Evolutionary conservation across 64 coral and sea anemone species (phyloP).

Genomic region (Montipora sp.): DNA sequence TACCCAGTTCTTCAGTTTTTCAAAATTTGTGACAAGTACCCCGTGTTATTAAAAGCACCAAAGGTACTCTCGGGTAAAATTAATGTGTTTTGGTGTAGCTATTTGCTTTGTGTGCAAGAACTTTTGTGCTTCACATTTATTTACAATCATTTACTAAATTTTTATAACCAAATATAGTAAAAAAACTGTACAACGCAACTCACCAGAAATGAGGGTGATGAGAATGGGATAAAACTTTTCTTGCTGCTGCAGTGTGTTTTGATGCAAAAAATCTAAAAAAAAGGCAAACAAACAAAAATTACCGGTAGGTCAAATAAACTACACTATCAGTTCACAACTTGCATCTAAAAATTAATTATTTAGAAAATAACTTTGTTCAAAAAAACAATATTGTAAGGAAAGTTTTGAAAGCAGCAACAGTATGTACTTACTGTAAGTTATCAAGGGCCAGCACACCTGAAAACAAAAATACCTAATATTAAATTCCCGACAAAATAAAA

Average conservation of each 20-base stretch:
- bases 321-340: not conserved
- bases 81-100: too few species aligned
- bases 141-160: too few species aligned
- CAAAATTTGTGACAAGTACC: too few species aligned
- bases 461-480: not conserved
- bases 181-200: not conserved
- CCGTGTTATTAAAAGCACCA: too few species aligned
- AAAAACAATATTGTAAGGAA: too few species aligned
- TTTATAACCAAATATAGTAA: too few species aligned
- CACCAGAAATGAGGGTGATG: conserved; percentile 97
- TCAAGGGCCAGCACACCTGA: conserved; percentile 90
- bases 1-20: too few species aligned
- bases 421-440: conserved; percentile 89
- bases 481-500: not conserved
- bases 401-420: not conserved
- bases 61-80: too few species aligned
- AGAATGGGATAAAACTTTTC: conserved; percentile 92
- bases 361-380: too few species aligned
- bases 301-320: not conserved
- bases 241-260: conserved; percentile 85
- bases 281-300: not conserved
- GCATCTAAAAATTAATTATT: not conserved
- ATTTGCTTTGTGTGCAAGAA: too few species aligned
- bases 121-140: too few species aligned
- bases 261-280: conserved; percentile 88